Base-by-base conservation (phyloP, 2,113 vertebrate species). In the Osmerus mordax region DNA sequence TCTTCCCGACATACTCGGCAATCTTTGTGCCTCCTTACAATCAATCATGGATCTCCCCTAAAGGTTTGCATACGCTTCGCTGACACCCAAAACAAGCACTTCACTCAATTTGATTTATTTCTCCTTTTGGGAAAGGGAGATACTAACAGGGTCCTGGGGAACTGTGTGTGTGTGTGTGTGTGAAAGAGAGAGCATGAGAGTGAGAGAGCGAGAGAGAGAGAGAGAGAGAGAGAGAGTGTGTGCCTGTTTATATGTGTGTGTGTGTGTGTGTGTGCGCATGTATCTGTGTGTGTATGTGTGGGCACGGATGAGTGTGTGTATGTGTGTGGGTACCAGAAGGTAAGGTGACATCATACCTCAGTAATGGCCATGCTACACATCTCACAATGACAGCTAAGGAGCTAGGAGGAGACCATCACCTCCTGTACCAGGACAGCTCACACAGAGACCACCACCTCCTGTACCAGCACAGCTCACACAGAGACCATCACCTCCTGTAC, bases 41-140 rank as follows among this genome's bases (percentile, higher is more conserved):
- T 87, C 87, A 90, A 88, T 89, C 87, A 87, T 68, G 16, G 75
- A 58, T 25, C 73, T 15, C 72, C 56, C 53, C 67, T 66, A 3
- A 71, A 81, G 82, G 77, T 76, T 87, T 86, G 85, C 81, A 83
- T 79, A 79, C 79, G 77, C 84, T 81, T 77, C 75, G 64, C 78
- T 86, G 83, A 84, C 84, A 87, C 80, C 82, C 81, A 84, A 88
- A 88, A 87, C 89, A 89, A 88, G 84, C 75, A 75, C 82, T 85
- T 87, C 82, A 85, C 86, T 87, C 83, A 82, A 54, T 73, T 72
- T 87, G 80, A 88, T 89, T 84, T 87, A 89, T 90, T 83, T 77
- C 75, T 84, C 73, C 82, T 61, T 71, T 79, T 76, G 72, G 72
- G 73, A 76, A 71, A 72, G 82, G 75, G 83, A 82, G 81, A 79